Evolutionary conservation across 2,113 vertebrate genomes (phyloP).

Genomic region (Nymphicus hollandicus): DNA sequence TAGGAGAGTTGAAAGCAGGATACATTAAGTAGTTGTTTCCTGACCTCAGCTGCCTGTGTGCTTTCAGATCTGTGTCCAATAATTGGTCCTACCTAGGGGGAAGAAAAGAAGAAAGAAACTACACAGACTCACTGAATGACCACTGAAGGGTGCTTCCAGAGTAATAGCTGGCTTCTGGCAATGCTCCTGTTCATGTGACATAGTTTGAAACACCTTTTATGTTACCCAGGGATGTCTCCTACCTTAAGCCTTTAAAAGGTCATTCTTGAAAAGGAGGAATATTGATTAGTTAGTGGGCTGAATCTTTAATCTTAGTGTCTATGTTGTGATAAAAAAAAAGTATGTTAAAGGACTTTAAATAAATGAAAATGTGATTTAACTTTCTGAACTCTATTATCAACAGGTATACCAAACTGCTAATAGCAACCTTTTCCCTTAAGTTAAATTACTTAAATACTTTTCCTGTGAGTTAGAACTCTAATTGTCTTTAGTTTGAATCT

Average conservation of each 20-base stretch:
- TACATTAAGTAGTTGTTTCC: conserved; percentile 49
- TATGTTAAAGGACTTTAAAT: not conserved
- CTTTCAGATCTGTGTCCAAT: conserved; percentile 58
- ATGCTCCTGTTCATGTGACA: not conserved
- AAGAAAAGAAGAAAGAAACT: conserved; percentile 18
- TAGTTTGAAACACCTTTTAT: conserved; percentile 18
- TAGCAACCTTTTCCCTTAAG: not conserved
- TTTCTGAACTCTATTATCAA: not conserved
- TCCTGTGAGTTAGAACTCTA: not conserved
- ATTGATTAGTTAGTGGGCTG: not conserved
- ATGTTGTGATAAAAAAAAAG: not conserved
- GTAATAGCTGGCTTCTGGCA: conserved; percentile 44
- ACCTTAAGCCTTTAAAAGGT: conserved; percentile 8
- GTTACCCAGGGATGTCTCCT: not conserved
- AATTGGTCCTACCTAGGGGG: conserved; percentile 33
- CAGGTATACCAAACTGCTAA: not conserved
- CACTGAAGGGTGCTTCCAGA: not conserved
- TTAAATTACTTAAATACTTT: not conserved
- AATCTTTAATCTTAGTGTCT: not conserved
- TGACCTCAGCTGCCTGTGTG: conserved; percentile 1
- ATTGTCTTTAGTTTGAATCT: not conserved
- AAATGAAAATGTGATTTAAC: not conserved
- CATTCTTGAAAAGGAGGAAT: not conserved
- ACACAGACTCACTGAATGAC: not conserved
- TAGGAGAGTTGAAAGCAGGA: conserved; percentile 44